Conservation (phyloP, 2,888 invertebrate species). For the Trissonchulus latispiculum region DNA sequence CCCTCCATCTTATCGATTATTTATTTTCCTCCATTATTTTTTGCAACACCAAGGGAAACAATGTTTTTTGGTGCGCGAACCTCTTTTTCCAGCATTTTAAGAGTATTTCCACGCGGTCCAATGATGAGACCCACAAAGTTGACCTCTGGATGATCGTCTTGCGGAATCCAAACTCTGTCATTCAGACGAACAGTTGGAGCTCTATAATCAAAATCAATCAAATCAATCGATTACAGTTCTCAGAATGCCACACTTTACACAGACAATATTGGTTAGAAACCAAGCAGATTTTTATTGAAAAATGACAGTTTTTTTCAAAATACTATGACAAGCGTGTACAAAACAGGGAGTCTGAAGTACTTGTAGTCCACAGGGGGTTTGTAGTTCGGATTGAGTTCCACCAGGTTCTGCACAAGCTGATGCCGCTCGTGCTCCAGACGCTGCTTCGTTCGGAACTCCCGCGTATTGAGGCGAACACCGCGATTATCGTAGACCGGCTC, state of each 20-base stretch:
- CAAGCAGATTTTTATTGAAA: no score
- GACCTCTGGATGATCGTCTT: constrained; percentile 98
- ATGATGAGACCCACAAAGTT: constrained; percentile 97
- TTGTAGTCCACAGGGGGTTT: constrained; percentile 99
- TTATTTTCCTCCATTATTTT: no score
- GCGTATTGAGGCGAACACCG: constrained; percentile 93
- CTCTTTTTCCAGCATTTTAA: constrained; percentile 61
- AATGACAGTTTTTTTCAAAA: no score
- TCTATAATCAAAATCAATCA: constrained; percentile 53
- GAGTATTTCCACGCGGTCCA: constrained; percentile 94
- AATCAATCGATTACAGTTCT: no score
- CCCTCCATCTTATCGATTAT: no score
- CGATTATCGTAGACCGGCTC: constrained; percentile 99
- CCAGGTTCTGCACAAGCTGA: constrained; percentile 69
- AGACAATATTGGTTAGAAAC: no score
- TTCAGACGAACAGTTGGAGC: constrained; percentile 90
- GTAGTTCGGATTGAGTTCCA: constrained; percentile 86
- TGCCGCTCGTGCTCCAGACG: constrained; percentile 96
- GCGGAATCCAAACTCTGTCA: constrained; percentile 99
- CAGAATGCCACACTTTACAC: no score
- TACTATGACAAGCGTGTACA: no score
- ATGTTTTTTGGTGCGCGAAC: no score
- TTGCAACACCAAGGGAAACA: no score
- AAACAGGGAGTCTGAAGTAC: no score
- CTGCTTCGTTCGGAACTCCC: constrained; percentile 91